Evolutionary conservation across 2,888 invertebrate genomes (phyloP).

Genomic region (Limnephilus marmoratus): DNA sequence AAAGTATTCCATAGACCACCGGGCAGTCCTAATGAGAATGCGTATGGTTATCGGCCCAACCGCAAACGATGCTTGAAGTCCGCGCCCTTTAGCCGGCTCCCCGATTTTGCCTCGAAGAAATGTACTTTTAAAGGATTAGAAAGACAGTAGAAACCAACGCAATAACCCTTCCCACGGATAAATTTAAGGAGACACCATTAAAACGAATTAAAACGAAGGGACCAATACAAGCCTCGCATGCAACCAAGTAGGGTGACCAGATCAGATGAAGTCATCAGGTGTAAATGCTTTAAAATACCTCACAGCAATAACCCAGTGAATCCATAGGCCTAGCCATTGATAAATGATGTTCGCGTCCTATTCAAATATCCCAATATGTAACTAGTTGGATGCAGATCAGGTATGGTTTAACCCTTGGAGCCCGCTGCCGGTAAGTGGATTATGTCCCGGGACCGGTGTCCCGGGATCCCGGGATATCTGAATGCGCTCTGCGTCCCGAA

Average conservation of each 20-base stretch:
- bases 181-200: not conserved
- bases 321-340: not conserved
- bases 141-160: not conserved
- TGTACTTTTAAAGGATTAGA: too few relatives aligned
- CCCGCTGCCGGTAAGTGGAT: constrained; percentile 19
- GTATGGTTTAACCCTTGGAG: constrained; percentile 26
- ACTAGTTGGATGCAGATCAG: constrained; percentile 38
- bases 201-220: not conserved
- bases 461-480: constrained; percentile 58
- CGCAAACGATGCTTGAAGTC: too few relatives aligned
- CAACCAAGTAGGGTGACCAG: not conserved
- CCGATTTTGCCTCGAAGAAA: too few relatives aligned
- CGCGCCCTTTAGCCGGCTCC: too few relatives aligned
- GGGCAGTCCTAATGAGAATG: too few relatives aligned
- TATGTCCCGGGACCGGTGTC: constrained; percentile 41
- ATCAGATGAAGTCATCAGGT: not conserved
- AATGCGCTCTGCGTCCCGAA: constrained; percentile 61
- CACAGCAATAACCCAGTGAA: not conserved
- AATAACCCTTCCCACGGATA: not conserved
- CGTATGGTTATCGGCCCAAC: too few relatives aligned
- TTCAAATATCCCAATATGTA: constrained; percentile 10
- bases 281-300: not conserved
- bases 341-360: not conserved
- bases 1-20: too few relatives aligned
- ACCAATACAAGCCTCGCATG: not conserved